Evolutionary conservation across 2,797 vertebrate species (phyloP).

Genomic region (Hypotaenidia okinawae): DNA sequence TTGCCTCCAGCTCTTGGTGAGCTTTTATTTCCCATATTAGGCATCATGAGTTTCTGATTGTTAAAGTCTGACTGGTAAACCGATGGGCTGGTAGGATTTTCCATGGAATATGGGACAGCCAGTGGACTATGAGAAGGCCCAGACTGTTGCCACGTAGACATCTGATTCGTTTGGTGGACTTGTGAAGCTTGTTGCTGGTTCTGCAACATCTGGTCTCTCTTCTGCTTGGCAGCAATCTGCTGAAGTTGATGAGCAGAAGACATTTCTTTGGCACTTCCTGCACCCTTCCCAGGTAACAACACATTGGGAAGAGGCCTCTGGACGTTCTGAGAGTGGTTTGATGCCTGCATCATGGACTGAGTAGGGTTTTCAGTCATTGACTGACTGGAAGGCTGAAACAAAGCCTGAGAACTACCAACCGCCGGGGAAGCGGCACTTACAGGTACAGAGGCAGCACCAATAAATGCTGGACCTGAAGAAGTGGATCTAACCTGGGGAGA

Average conservation of each 20-base stretch:
- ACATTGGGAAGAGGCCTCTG: constrained; percentile 83
- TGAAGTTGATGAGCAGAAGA: constrained; percentile 96
- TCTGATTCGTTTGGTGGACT: constrained; percentile 82
- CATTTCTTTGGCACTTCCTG: constrained; percentile 86
- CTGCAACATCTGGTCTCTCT: constrained; percentile 90
- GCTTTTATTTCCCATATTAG: constrained; percentile 85
- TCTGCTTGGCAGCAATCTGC: constrained; percentile 94
- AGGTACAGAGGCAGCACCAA: constrained; percentile 83
- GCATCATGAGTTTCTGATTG: constrained; percentile 87
- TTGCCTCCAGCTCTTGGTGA: constrained; percentile 86
- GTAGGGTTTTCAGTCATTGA: constrained; percentile 74
- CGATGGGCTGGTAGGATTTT: constrained; percentile 90
- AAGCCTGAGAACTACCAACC: constrained; percentile 78
- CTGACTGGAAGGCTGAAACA: constrained; percentile 79
- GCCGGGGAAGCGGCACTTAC: constrained; percentile 83
- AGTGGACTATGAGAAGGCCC: constrained; percentile 86
- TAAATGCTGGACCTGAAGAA: constrained; percentile 84
- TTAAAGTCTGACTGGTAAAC: constrained; percentile 89
- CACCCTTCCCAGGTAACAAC: constrained; percentile 79
- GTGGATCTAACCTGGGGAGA: constrained; percentile 88
- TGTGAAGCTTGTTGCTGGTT: constrained; percentile 83
- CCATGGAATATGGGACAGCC: constrained; percentile 84
- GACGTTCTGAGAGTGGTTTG: constrained; percentile 77
- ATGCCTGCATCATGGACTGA: constrained; percentile 74
- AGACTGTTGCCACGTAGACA: constrained; percentile 85